Evolutionary conservation across 2,797 vertebrate genomes (phyloP), one percentile per base, ranked within the genome.

Genomic region (Rhinoraja longicauda): DNA sequence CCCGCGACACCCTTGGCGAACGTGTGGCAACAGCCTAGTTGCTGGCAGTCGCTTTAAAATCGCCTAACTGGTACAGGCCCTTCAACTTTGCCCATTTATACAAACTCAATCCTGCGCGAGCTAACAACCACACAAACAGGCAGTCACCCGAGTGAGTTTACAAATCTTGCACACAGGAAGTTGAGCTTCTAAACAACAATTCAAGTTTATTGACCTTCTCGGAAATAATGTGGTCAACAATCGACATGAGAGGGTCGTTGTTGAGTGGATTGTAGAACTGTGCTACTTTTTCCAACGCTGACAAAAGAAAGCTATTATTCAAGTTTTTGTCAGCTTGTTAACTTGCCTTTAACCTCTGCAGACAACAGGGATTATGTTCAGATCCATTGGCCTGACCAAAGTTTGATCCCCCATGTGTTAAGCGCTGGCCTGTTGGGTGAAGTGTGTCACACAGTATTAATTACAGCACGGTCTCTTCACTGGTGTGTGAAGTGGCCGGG

Each of bases 251-350:
- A 86, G 13, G 57, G 6, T 17, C 86, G n/a, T 4, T 32, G 57
- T 29, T 17, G 53, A 62, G 57, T 0, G 17, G 82, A 86, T 86
- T 29, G n/a, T 1, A 62, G 57, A 62, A 1, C 21, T 45, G 53
- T 8, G n/a, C 26, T 0, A 5, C 26, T 29, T 86, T 86, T 62
- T 26, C 29, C 53, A 62, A 86, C 29, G 62, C 29, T 59, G 24
- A 57, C 26, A 62, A 86, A 86, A 86, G 57, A 86, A 86, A 86
- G 57, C 82, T 26, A 86, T 86, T 86, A 62, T 62, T 86, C 57
- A 86, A 59, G 29, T 86, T 26, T 45, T 62, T n/a, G 12, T 86
- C 57, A 62, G 57, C 82, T 17, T 4, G 57, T 62, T 62, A 17
- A 62, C 29, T 86, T 62, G 53, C 57, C 29, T 86, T n/a, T 12